Evolutionary conservation across 2,113 vertebrate species (phyloP).

Genomic region (Spilogale gracilis): DNA sequence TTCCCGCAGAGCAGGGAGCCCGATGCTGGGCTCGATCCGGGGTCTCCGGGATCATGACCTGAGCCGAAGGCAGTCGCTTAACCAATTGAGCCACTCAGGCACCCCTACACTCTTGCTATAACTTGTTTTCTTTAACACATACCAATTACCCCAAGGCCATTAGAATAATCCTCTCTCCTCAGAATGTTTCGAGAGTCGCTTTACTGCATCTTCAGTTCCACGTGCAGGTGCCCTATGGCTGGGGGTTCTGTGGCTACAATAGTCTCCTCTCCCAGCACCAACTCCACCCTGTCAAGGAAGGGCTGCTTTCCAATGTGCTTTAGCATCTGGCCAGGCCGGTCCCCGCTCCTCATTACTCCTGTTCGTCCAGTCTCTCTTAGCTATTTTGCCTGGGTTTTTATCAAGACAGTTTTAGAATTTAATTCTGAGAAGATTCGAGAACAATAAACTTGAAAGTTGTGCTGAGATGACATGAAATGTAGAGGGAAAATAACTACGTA

Average conservation of each 20-base stretch:
- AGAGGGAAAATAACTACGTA: neutral
- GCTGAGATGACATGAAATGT: neutral
- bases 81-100: too few species aligned
- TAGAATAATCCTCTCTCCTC: neutral
- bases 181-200: neutral
- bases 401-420: neutral
- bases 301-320: neutral
- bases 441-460: neutral
- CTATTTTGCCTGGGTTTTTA: constrained; percentile 7
- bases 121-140: neutral
- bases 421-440: constrained; percentile 29
- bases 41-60: too few species aligned
- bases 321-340: neutral
- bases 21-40: too few species aligned
- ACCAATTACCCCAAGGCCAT: neutral
- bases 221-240: neutral
- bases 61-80: too few species aligned
- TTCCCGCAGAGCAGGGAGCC: too few species aligned
- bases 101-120: neutral
- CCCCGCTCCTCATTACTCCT: neutral
- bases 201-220: too few species aligned
- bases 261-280: neutral
- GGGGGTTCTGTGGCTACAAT: too few species aligned
- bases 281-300: neutral
- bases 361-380: neutral